Conservation (phyloP, 1,140 invertebrate species). For the Brachionus sp. region DNA sequence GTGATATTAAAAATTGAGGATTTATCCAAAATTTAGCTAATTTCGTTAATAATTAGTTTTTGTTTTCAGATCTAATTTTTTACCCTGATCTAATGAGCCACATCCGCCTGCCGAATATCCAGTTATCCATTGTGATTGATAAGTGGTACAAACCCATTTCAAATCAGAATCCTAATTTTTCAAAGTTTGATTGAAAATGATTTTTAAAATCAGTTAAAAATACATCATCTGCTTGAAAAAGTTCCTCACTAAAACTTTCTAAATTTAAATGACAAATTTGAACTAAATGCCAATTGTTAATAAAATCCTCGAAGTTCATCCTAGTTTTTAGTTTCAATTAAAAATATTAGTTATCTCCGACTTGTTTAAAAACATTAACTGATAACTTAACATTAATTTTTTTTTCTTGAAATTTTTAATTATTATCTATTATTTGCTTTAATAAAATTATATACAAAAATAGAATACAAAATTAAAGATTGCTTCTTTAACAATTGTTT, state of each 20-base stretch:
- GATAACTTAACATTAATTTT: no score
- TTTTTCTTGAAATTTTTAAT: background rate
- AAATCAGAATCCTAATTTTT: constrained; percentile 35
- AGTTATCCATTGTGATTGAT: constrained; percentile 29
- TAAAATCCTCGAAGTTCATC: constrained; percentile 45
- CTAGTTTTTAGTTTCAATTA: background rate
- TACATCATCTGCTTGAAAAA: background rate
- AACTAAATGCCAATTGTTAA: constrained; percentile 12
- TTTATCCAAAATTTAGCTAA: constrained; percentile 43
- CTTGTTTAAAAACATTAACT: no score
- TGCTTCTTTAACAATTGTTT: no score
- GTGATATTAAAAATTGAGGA: constrained; percentile 43
- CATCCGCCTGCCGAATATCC: constrained; percentile 44
- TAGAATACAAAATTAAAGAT: no score
- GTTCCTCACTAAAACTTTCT: constrained; percentile 18
- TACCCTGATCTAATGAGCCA: constrained; percentile 5
- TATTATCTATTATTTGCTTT: no score
- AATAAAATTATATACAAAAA: no score
- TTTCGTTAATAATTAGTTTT: background rate
- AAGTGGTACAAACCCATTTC: constrained; percentile 6
- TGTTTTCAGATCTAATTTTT: background rate
- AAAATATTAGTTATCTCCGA: no score
- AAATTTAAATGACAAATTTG: constrained; percentile 46
- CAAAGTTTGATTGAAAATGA: background rate
- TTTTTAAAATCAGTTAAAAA: background rate